These are phyloP conservation scores for Mirounga angustirostris DNA, from an alignment of 2,113 vertebrate genomes.

Conservation along the genomic window DNA sequence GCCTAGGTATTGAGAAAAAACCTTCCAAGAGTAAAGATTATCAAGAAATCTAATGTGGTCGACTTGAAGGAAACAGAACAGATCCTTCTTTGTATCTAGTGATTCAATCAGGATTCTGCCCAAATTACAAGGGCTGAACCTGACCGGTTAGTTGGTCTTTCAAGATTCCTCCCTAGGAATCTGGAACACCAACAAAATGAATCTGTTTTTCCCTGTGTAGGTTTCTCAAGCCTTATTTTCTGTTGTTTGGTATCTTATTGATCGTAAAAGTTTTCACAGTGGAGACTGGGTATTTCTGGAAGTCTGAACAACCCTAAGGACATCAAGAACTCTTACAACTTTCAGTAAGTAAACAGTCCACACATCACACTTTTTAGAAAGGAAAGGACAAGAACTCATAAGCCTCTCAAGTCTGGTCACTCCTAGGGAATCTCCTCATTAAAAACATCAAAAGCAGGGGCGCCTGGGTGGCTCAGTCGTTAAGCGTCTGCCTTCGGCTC, in stretches of 20 bases:
- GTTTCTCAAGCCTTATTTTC: background rate
- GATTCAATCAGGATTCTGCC: background rate
- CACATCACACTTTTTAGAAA: background rate
- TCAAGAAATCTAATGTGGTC: background rate
- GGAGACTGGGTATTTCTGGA: background rate
- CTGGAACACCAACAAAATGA: background rate
- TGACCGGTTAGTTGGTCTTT: accelerated
- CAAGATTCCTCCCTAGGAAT: background rate
- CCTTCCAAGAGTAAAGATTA: background rate
- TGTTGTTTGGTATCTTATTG: background rate
- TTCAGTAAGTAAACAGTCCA: background rate
- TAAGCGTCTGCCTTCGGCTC: too few relatives aligned
- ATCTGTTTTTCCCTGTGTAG: background rate
- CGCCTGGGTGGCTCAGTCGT: background rate
- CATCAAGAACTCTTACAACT: background rate
- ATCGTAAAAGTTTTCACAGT: background rate
- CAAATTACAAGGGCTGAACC: background rate
- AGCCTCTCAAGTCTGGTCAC: background rate
- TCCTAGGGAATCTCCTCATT: background rate
- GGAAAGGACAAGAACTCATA: background rate
- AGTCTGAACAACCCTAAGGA: background rate
- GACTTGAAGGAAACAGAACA: background rate
- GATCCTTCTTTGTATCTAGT: background rate
- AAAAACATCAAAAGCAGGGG: background rate
- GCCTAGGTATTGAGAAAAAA: background rate